Evolutionary conservation across 2,888 invertebrate genomes (phyloP).

Genomic region (Mesorhabditis spiculigera): DNA sequence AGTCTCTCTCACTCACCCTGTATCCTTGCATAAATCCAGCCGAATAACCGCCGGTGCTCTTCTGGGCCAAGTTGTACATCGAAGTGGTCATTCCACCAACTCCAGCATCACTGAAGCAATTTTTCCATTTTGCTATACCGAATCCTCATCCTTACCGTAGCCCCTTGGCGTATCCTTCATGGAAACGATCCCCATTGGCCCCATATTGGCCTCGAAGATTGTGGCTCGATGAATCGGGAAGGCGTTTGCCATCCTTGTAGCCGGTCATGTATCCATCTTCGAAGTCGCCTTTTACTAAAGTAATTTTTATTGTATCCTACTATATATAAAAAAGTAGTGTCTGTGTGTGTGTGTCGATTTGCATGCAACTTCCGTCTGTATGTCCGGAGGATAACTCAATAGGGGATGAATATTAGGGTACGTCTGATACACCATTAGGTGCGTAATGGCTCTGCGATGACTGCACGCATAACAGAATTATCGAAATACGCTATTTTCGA

Average conservation of each 20-base stretch:
- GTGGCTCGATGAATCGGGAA: slow-evolving; percentile 37
- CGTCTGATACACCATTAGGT: no score
- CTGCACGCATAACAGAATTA: no score
- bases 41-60: slow-evolving; percentile 50
- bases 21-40: slow-evolving; percentile 58
- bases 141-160: slow-evolving; percentile 16
- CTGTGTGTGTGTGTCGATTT: no score
- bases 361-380: no score
- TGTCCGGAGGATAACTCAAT: no score
- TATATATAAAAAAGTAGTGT: no score
- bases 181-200: slow-evolving; percentile 50
- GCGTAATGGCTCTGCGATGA: no score
- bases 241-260: slow-evolving; percentile 55
- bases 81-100: slow-evolving; percentile 56
- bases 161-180: slow-evolving; percentile 56
- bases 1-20: slow-evolving; percentile 20
- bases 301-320: background rate
- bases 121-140: background rate
- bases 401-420: no score
- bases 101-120: slow-evolving; percentile 48
- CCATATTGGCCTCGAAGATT: slow-evolving; percentile 49
- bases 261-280: slow-evolving; percentile 58
- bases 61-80: slow-evolving; percentile 57
- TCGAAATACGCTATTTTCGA: no score
- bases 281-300: slow-evolving; percentile 45